Conservation (phyloP, 92 coral and sea anemone species). For the Porites rus region DNA sequence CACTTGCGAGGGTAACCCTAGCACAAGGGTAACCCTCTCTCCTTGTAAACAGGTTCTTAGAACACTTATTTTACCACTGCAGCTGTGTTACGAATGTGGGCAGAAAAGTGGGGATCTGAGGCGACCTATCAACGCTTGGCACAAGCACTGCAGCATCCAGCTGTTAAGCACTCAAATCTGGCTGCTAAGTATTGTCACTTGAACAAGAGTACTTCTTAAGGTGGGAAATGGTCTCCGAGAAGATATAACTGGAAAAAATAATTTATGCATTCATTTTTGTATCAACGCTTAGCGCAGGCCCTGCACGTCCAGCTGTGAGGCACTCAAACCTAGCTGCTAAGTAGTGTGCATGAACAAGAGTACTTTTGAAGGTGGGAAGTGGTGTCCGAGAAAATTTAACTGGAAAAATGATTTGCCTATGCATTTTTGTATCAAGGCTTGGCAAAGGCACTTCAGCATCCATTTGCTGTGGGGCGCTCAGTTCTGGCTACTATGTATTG, state of each 20-base stretch:
- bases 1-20: no score
- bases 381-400: background rate
- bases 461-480: background rate
- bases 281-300: no score
- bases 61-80: background rate
- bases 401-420: no score
- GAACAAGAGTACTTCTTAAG: no score
- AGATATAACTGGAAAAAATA: no score
- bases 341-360: conserved; percentile 11
- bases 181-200: conserved; percentile 34
- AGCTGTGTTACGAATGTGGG: conserved; percentile 36
- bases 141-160: conserved; percentile 24
- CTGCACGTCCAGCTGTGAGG: no score
- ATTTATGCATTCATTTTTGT: no score
- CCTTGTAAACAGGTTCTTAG: no score
- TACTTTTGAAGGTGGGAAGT: background rate
- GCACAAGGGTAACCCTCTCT: no score
- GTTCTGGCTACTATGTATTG: conserved; percentile 37
- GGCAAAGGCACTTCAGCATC: conserved; percentile 31
- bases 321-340: background rate
- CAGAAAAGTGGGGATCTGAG: conserved; percentile 11
- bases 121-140: conserved; percentile 34
- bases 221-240: no score
- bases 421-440: background rate
- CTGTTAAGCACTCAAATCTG: conserved; percentile 2